These are phyloP conservation scores for Hypsibius dujardini DNA, from an alignment of 1,140 invertebrate genomes.

Conservation along the genomic window DNA sequence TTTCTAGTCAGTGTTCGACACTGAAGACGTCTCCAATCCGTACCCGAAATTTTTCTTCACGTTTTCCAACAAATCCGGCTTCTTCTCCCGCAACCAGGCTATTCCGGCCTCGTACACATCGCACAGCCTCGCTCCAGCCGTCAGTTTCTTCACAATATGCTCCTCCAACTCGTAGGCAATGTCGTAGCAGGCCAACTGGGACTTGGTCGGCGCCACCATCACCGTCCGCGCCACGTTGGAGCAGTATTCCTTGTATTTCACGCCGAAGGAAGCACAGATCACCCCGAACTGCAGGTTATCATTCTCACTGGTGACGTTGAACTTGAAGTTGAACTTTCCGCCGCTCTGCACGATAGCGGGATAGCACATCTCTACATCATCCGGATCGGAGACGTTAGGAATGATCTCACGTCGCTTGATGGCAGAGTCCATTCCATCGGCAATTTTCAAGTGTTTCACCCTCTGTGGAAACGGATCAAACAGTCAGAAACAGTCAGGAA, in stretches of 20 bases:
- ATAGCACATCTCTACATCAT: conserved; percentile 87
- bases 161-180: conserved; percentile 79
- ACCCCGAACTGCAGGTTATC: conserved; percentile 84
- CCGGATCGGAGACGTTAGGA: conserved; percentile 55
- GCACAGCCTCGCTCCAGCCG: conserved; percentile 62
- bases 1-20: too few relatives aligned
- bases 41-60: conserved; percentile 80
- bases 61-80: conserved; percentile 66
- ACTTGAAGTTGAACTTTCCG: conserved; percentile 88
- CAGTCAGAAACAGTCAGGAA: conserved; percentile 18
- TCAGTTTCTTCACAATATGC: conserved; percentile 63
- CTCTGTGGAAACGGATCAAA: conserved; percentile 45
- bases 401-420: conserved; percentile 85
- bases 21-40: conserved; percentile 20
- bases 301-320: conserved; percentile 80
- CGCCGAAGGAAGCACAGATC: conserved; percentile 83
- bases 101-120: conserved; percentile 73
- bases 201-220: conserved; percentile 76
- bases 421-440: conserved; percentile 79
- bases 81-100: conserved; percentile 65
- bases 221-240: conserved; percentile 95
- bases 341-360: conserved; percentile 96
- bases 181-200: conserved; percentile 67
- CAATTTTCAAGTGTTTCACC: conserved; percentile 69
- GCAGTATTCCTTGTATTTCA: conserved; percentile 90